A percentile compares a stretch with the other conserved stretches of the same genome.
phyloP scores from a whole-genome alignment of 2,113 vertebrate species.

The Castor canadensis region DNA sequence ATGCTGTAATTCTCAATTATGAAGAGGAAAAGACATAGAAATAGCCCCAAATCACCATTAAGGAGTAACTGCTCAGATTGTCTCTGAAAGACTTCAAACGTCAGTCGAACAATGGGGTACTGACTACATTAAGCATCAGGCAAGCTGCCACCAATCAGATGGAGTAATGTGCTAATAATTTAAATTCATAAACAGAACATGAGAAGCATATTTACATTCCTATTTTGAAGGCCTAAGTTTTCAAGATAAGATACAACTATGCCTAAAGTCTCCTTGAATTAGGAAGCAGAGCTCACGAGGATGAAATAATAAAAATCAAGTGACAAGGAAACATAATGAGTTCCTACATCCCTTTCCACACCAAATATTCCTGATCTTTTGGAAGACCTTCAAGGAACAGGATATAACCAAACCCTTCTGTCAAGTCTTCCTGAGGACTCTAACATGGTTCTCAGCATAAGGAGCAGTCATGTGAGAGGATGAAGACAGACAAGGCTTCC shows the following conservation, averaged over 20 bases:
- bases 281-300: neutral
- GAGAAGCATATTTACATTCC: neutral
- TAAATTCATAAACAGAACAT: neutral
- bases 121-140: neutral
- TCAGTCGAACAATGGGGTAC: neutral
- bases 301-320: neutral
- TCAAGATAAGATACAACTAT: neutral
- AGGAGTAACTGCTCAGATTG: neutral
- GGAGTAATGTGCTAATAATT: neutral
- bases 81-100: neutral
- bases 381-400: neutral
- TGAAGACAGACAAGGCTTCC: neutral
- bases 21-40: neutral
- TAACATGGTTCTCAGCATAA: neutral
- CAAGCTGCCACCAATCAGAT: neutral
- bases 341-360: neutral
- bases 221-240: neutral
- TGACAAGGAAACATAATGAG: neutral
- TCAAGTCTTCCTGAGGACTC: neutral
- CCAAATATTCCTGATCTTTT: neutral
- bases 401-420: neutral
- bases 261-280: neutral
- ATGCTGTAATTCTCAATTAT: neutral
- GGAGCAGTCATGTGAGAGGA: neutral
- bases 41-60: neutral